These are phyloP conservation scores for Garrulus glandarius DNA, from an alignment of 2,797 vertebrate species.

Conservation along the genomic window DNA sequence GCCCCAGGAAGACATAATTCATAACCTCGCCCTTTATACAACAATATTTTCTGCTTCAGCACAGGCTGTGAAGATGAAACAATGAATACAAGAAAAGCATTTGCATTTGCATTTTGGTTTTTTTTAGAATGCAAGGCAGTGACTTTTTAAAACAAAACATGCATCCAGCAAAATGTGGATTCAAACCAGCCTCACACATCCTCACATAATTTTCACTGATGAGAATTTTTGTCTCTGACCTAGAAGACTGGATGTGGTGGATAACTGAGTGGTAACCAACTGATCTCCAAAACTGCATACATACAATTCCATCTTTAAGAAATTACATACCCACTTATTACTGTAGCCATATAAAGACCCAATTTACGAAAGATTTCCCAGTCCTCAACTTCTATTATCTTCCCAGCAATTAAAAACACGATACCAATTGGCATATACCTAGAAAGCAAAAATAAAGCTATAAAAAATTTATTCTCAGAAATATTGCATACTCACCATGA, in stretches of 20 bases:
- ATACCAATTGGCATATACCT: slow-evolving; percentile 98
- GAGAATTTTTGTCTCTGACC: not conserved
- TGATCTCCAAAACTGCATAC: not conserved
- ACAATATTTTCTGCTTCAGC: not conserved
- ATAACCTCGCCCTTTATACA: not conserved
- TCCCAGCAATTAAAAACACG: slow-evolving; percentile 95
- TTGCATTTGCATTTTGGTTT: not conserved
- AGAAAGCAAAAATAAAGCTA: slow-evolving; percentile 60
- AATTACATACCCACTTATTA: slow-evolving; percentile 90
- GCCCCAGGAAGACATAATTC: not conserved
- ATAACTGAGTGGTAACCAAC: not conserved
- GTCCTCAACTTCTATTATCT: slow-evolving; percentile 97
- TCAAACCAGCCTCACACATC: not conserved
- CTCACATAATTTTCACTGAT: not conserved
- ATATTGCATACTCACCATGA: not conserved
- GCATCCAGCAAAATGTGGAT: not conserved
- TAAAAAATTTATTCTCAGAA: not conserved
- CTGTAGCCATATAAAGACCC: slow-evolving; percentile 97
- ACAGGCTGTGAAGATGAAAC: not conserved
- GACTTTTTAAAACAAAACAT: not conserved
- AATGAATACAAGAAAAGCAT: not conserved
- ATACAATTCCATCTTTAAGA: not conserved
- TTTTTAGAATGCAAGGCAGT: not conserved
- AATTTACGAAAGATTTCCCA: slow-evolving; percentile 98
- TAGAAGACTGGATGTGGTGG: not conserved